phyloP scores from a whole-genome alignment of 2,797 vertebrate genomes.

The Eurystomus glaucurus region DNA sequence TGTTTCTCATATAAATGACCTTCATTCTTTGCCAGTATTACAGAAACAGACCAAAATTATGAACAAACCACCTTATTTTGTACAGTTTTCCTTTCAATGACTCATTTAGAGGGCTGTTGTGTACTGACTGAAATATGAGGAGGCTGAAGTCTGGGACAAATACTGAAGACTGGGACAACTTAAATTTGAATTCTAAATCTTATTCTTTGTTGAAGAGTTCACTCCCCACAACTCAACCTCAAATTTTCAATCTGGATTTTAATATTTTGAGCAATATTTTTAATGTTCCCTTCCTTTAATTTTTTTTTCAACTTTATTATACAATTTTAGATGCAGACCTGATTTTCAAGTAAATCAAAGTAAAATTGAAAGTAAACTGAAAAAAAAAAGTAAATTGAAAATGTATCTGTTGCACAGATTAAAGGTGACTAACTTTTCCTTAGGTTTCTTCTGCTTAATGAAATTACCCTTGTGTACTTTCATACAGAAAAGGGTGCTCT shows the following conservation, averaged over 20 bases:
- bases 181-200: not conserved
- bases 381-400: not conserved
- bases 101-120: not conserved
- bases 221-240: not conserved
- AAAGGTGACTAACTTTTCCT: not conserved
- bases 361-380: not conserved
- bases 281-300: not conserved
- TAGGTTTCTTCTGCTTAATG: not conserved
- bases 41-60: not conserved
- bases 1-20: not conserved
- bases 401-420: not conserved
- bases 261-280: not conserved
- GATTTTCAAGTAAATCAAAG: not conserved
- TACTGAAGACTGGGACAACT: not conserved
- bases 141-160: not conserved
- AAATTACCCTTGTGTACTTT: not conserved
- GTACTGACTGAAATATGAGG: not conserved
- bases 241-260: not conserved
- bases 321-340: not conserved
- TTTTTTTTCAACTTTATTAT: not conserved
- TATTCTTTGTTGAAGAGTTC: not conserved
- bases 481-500: not conserved
- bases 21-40: not conserved
- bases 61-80: rapidly evolving
- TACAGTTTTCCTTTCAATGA: not conserved